These are phyloP conservation scores for Microctonus brassicae DNA, from an alignment of 2,888 invertebrate genomes.

Conservation along the genomic window DNA sequence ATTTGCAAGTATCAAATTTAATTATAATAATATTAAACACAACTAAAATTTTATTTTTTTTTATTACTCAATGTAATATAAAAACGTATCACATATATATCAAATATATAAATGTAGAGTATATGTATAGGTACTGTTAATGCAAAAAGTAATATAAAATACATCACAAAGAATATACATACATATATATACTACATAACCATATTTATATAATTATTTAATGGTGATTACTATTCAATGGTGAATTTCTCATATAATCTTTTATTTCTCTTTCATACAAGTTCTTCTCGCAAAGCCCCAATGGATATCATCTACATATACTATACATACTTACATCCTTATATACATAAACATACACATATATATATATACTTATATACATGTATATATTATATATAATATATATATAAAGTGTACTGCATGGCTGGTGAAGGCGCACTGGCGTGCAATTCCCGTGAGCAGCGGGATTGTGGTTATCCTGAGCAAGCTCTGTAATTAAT, in stretches of 20 bases:
- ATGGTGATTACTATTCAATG: background rate
- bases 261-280: background rate
- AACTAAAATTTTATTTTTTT: too few species aligned
- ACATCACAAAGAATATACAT: background rate
- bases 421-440: conserved; percentile 11
- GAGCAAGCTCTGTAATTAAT: conserved; percentile 61
- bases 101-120: background rate
- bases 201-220: background rate
- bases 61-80: too few species aligned
- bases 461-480: conserved; percentile 58
- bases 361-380: background rate
- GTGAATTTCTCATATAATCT: conserved; percentile 18
- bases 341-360: background rate
- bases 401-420: conserved; percentile 3
- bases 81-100: too few species aligned
- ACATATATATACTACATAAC: too few species aligned
- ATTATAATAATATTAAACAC: too few species aligned
- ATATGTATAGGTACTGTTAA: too few species aligned
- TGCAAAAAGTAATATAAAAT: background rate
- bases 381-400: conserved; percentile 8
- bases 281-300: conserved; percentile 6
- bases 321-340: background rate
- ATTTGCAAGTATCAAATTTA: too few species aligned
- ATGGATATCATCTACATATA: background rate
- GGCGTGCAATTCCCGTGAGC: conserved; percentile 52